Evolutionary conservation across 2,797 vertebrate species (phyloP), one percentile per base, ranked within the genome.

Genomic region (Rhadinocentrus ornatus): DNA sequence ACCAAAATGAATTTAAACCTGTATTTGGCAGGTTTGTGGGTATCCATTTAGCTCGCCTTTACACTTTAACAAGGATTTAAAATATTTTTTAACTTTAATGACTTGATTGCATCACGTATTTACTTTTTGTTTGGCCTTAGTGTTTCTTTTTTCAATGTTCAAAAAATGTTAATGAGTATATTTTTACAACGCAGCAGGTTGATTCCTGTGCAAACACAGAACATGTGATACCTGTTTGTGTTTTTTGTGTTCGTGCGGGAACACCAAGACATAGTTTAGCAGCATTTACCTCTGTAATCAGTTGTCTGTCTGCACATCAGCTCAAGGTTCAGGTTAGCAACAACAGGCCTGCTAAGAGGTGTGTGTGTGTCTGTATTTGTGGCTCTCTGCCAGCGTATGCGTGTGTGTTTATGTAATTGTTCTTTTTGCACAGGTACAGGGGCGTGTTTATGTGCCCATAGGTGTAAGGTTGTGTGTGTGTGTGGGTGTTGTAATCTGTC

Each of bases 401-500:
- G 58, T 63, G 62, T 63, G 60, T 46, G 70, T 73, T 66, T 71
- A 70, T 81, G 66, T 72, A 81, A 62, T 62, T 55, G 63, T 34
- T 82, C 60, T 82, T 44, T 77, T 59, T 79, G 71, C 60, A 52
- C 78, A 73, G 72, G 63, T 79, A 65, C 50, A 61, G 57, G 27
- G 66, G 66, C 63, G 37, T 62, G 67, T 61, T 54, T 62, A 16
- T 62, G 52, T 73, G 62, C 9, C 18, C 31, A 18, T 41, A 41
- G 34, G 54, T 50, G 52, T 62, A 75, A 31, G n/a, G 18, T 41
- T 73, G 22, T 57, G 68, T 71, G 69, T 69, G 66, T 75, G 85
- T 80, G 88, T 87, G 69, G 85, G 83, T 79, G 89, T 85, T 89
- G 91, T 90, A 89, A 87, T 89, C 88, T 3, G 48, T 93, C 71